Percentiles rank a stretch among this genome's conserved stretches.
Evolutionary conservation across 2,888 invertebrate species (phyloP).

Genomic region (Nudaria mundana): DNA sequence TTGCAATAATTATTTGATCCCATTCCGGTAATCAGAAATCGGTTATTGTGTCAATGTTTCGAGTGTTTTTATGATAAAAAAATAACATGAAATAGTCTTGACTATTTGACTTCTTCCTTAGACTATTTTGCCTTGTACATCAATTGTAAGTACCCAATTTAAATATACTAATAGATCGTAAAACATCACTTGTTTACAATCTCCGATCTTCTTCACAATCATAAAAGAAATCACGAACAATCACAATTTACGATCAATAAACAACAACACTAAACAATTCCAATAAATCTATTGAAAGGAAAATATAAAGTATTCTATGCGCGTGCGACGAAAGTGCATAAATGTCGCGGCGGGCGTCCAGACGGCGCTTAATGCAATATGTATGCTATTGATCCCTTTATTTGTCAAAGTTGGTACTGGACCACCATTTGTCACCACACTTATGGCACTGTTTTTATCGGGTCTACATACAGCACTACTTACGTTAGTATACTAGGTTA

Average conservation of each 20-base stretch:
- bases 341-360: conserved; percentile 43
- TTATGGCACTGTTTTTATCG: conserved; percentile 25
- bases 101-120: too few species aligned
- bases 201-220: not conserved
- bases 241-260: conserved; percentile 20
- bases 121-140: too few species aligned
- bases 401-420: conserved; percentile 49
- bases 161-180: not conserved
- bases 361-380: conserved; percentile 42
- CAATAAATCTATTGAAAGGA: conserved; percentile 25
- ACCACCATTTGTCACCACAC: conserved; percentile 43
- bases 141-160: not conserved
- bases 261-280: conserved; percentile 21
- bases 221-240: conserved; percentile 13
- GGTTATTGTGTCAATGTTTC: too few species aligned
- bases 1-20: too few species aligned
- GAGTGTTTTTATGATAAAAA: too few species aligned
- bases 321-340: conserved; percentile 38
- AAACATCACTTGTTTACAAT: not conserved
- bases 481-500: too few species aligned
- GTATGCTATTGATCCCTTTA: conserved; percentile 40
- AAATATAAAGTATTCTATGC: conserved; percentile 41
- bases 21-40: too few species aligned
- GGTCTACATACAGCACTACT: too few species aligned
- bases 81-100: too few species aligned